Conservation (phyloP, 2,113 vertebrate genomes). For the Takifugu bimaculatus region DNA sequence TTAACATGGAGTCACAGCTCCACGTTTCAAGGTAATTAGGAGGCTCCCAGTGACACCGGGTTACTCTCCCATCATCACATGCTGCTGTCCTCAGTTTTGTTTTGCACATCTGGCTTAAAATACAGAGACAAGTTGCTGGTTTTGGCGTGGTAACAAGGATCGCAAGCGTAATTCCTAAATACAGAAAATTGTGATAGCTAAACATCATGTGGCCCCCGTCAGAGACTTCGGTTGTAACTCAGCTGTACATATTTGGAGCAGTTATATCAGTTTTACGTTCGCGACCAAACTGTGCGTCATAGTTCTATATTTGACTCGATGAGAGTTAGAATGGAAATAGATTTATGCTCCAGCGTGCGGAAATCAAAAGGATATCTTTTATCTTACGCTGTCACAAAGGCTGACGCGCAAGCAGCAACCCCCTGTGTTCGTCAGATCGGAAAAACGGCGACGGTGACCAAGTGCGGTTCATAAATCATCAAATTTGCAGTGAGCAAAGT, state of each 20-base stretch:
- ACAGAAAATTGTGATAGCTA: no score
- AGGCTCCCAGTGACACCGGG: conserved; percentile 23
- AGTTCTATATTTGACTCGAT: neutral
- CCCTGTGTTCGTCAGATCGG: neutral
- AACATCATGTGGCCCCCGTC: no score
- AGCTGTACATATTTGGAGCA: no score
- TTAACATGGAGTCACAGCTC: conserved; percentile 60
- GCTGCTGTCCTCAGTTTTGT: neutral
- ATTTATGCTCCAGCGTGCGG: neutral
- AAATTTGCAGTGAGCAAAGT: neutral
- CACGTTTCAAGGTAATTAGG: conserved; percentile 56
- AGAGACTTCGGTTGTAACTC: no score
- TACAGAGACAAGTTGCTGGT: no score
- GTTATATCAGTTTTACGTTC: no score
- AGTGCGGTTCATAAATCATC: neutral
- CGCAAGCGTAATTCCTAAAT: no score
- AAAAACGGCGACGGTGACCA: neutral
- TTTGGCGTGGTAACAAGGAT: no score
- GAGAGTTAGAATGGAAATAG: neutral
- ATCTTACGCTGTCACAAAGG: neutral
- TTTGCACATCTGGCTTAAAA: conserved; percentile 2
- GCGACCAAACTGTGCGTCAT: no score
- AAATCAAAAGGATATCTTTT: neutral
- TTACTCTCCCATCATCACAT: conserved; percentile 22
- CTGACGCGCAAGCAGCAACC: no score